phyloP scores from a whole-genome alignment of 2,888 invertebrate species.

The Acanthoscelides obtectus region DNA sequence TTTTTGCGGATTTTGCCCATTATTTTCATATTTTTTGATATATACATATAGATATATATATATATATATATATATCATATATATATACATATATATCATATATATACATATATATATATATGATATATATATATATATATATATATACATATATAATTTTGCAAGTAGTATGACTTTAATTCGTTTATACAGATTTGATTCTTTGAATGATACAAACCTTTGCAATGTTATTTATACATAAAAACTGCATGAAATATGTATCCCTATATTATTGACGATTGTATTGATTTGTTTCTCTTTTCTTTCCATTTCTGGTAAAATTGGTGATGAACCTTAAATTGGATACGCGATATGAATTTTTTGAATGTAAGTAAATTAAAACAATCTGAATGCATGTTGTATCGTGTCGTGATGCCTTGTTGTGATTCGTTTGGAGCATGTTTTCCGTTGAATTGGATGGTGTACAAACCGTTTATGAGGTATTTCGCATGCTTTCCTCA shows the following conservation, averaged over 20 bases:
- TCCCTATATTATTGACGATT: neutral
- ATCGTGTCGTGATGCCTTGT: neutral
- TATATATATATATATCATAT: too few species aligned
- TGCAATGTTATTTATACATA: neutral
- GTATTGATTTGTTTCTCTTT: conserved; percentile 8
- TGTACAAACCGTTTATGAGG: neutral
- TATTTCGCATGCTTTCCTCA: neutral
- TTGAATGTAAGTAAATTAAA: conserved; percentile 15
- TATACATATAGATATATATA: too few species aligned
- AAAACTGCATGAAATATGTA: neutral
- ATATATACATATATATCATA: too few species aligned
- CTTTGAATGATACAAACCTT: too few species aligned
- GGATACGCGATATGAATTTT: neutral
- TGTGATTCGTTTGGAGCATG: neutral
- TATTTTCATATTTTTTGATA: too few species aligned
- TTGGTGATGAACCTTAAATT: conserved; percentile 10
- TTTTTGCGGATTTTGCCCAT: too few species aligned
- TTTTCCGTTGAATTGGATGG: neutral
- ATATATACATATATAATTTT: too few species aligned
- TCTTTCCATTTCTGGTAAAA: conserved; percentile 12
- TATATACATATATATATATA: too few species aligned
- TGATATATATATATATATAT: too few species aligned
- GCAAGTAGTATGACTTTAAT: too few species aligned
- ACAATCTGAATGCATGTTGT: neutral
- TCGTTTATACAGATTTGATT: too few species aligned